Evolutionary conservation across 2,797 vertebrate species (phyloP), one percentile per base, ranked within the genome.

Genomic region (Propithecus perrieri): DNA sequence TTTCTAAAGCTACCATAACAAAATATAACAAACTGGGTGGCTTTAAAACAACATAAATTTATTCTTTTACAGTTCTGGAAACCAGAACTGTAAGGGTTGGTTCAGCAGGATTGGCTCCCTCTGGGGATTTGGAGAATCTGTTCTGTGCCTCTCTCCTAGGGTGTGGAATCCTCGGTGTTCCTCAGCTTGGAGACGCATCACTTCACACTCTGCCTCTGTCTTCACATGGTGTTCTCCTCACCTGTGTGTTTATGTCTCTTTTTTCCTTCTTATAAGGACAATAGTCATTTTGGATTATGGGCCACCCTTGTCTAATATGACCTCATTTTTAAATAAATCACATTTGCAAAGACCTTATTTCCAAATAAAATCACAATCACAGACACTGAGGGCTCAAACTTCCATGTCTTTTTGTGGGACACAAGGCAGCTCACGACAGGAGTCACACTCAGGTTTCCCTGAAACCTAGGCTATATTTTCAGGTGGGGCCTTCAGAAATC

Each of bases 321-420:
- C 28, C 7, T 71, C 33, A 30, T 72, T 93, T 96, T 89, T 76
- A 74, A 93, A 53, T 78, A 6, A 3, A 75, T 63, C 30, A n/a
- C 17, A 78, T 72, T 67, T 67, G 26, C 59, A 67, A 72, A 91
- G 48, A 50, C 18, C 18, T 28, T 50, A 28, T 72, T 95, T 72
- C 17, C 48, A 75, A 76, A 38, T 75, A 63, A 75, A 35, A 3
- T 50, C 46, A 71, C 4, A 4, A 79, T 72, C 18, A 75, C 4
- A 85, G 71, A n/a, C 24, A 57, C 48, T 17, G 14, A 41, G 9
- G 57, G n/a, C 26, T 91, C 38, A 13, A 28, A 71, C 18, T 48
- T 63, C 26, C 15, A n/a, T 5, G 22, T 10, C 43, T 50, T 78
- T 61, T 38, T 85, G 69, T 20, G 59, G 22, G 35, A 57, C 41